These are phyloP conservation scores for Dolichotis patagonum DNA, from an alignment of 2,113 vertebrate genomes.

Conservation along the genomic window DNA sequence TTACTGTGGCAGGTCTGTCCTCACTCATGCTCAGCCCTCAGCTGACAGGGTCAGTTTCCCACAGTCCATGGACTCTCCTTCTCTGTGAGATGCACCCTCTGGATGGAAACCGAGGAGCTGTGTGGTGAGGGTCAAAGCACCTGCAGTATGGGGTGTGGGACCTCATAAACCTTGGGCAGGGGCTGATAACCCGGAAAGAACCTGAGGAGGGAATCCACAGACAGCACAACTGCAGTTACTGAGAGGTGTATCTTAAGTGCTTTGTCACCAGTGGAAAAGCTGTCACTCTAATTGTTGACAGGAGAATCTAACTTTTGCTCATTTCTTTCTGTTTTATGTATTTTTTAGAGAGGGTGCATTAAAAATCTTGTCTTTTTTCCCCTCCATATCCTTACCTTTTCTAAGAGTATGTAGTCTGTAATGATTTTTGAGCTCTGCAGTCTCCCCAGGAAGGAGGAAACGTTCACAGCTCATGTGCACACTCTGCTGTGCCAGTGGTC, in stretches of 20 bases:
- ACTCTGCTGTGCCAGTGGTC: neutral
- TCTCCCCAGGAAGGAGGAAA: neutral
- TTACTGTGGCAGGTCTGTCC: rapidly evolving
- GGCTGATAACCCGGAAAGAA: neutral
- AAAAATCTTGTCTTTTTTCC: neutral
- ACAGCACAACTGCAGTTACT: neutral
- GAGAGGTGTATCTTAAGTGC: neutral
- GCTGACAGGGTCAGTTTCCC: neutral
- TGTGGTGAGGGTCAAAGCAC: neutral
- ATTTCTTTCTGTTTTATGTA: neutral
- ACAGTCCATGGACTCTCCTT: rapidly evolving
- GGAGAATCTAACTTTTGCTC: neutral
- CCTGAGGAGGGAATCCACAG: neutral
- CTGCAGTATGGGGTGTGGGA: rapidly evolving
- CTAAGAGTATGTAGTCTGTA: neutral
- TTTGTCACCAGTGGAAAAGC: neutral
- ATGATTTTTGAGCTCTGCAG: neutral
- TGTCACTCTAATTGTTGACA: neutral
- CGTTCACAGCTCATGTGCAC: neutral
- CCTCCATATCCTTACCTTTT: neutral
- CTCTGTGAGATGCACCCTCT: neutral
- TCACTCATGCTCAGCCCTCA: rapidly evolving
- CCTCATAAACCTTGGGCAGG: neutral
- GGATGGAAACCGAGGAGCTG: neutral
- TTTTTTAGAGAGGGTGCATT: no score